A percentile compares a stretch with the other conserved stretches of the same genome.
These are phyloP conservation scores for Leptinotarsa peninsularis DNA, from an alignment of 2,888 invertebrate species.

Conservation along the genomic window DNA sequence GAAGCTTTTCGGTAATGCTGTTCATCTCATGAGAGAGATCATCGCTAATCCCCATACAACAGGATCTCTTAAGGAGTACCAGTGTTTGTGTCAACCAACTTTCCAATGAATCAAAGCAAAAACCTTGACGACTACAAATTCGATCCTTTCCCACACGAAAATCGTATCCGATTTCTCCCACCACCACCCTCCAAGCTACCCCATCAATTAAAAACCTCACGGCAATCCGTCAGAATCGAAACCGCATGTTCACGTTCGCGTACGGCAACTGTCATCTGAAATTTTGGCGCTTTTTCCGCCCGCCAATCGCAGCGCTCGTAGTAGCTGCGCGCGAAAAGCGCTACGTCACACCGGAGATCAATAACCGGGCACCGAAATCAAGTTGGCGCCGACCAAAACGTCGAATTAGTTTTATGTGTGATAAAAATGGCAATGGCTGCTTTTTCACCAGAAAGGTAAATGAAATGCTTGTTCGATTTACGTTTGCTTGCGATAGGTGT, in stretches of 20 bases:
- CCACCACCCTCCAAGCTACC: conserved; percentile 29
- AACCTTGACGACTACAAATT: background rate
- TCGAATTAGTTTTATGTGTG: conserved; percentile 72
- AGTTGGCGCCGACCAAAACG: conserved; percentile 57
- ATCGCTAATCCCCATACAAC: no score
- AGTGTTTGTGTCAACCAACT: no score
- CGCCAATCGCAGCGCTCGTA: conserved; percentile 54
- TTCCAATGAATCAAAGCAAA: background rate
- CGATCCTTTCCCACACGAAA: conserved; percentile 1
- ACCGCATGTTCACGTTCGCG: conserved; percentile 50
- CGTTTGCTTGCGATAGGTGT: conserved; percentile 25
- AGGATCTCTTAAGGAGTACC: no score
- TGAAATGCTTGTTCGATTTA: conserved; percentile 49
- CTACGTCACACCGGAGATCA: conserved; percentile 50
- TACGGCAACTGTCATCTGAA: conserved; percentile 45
- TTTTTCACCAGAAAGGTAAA: conserved; percentile 75
- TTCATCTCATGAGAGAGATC: no score
- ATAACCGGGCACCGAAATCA: conserved; percentile 56
- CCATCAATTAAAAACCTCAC: conserved; percentile 39
- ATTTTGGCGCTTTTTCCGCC: conserved; percentile 60
- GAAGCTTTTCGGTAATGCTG: no score
- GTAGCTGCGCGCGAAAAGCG: conserved; percentile 50
- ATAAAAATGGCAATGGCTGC: conserved; percentile 79
- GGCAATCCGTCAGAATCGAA: conserved; percentile 46
- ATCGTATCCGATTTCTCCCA: conserved; percentile 17